Conservation (phyloP, 1,140 invertebrate species). For the Cydia fagiglandana region DNA sequence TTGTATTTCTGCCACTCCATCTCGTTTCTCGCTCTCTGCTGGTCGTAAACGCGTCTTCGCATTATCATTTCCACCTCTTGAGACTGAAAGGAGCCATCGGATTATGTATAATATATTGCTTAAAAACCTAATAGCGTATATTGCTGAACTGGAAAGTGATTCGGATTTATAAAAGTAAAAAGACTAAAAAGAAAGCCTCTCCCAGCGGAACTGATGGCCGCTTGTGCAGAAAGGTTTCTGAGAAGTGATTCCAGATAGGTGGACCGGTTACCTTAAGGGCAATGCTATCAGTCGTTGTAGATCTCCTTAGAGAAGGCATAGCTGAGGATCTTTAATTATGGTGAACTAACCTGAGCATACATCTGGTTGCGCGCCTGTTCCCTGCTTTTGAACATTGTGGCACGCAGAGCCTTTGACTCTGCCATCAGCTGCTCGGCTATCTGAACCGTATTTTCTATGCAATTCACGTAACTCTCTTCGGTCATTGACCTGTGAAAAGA, state of each 20-base stretch:
- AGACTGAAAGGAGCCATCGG: slow-evolving; percentile 71
- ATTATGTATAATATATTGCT: background rate
- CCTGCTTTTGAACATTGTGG: slow-evolving; percentile 87
- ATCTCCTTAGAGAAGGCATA: too few relatives aligned
- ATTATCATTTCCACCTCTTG: slow-evolving; percentile 90
- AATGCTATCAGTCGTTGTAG: too few relatives aligned
- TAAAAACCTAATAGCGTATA: too few relatives aligned
- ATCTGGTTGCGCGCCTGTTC: slow-evolving; percentile 89
- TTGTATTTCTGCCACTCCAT: slow-evolving; percentile 93
- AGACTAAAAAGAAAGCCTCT: too few relatives aligned
- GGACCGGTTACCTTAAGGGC: too few relatives aligned
- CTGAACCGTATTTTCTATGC: slow-evolving; percentile 87
- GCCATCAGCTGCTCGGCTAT: slow-evolving; percentile 88
- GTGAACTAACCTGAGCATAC: slow-evolving; percentile 77
- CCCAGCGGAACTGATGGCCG: too few relatives aligned
- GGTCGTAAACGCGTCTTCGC: slow-evolving; percentile 91
- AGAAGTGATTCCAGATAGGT: too few relatives aligned
- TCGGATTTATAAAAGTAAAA: too few relatives aligned
- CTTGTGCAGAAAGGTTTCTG: too few relatives aligned
- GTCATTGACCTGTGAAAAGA: slow-evolving; percentile 76
- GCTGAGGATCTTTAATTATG: too few relatives aligned
- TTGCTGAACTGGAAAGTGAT: too few relatives aligned
- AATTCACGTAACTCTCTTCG: slow-evolving; percentile 91
- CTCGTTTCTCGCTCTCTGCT: slow-evolving; percentile 90
- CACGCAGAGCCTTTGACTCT: slow-evolving; percentile 86